Conservation (phyloP, 1,140 invertebrate genomes). For the Lepidurus arcticus region DNA sequence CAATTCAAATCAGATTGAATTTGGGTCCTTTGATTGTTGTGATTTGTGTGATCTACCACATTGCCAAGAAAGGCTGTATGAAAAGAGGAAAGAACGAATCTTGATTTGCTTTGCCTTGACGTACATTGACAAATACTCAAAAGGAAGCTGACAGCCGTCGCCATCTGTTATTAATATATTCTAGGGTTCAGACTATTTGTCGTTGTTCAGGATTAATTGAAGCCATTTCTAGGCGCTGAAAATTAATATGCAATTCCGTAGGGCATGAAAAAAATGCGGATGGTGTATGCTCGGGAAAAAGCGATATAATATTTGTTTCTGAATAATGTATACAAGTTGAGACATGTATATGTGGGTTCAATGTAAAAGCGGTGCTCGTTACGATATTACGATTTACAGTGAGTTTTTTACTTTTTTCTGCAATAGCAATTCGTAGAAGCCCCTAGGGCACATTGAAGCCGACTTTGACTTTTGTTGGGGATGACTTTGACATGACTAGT, state of each 20-base stretch:
- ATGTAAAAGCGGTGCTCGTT: neutral
- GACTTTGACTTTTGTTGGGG: neutral
- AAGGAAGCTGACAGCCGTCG: neutral
- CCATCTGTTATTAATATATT: neutral
- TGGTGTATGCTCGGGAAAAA: too few species aligned
- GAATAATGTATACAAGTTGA: neutral
- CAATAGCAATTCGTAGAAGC: too few species aligned
- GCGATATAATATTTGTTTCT: neutral
- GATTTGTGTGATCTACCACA: too few species aligned
- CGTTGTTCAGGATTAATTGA: neutral
- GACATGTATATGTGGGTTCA: neutral
- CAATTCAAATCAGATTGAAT: too few species aligned
- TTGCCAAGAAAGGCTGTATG: too few species aligned
- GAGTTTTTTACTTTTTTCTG: neutral
- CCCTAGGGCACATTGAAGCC: neutral
- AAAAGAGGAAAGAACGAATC: too few species aligned
- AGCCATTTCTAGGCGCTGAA: neutral
- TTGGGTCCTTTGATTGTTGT: too few species aligned
- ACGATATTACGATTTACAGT: neutral
- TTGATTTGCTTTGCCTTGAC: too few species aligned
- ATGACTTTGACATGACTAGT: conserved; percentile 5
- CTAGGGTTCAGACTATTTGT: neutral
- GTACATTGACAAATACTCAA: neutral
- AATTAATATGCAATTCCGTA: too few species aligned
- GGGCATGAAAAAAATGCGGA: too few species aligned